phyloP scores from a whole-genome alignment of 1,140 invertebrate species.

The Hypsibius dujardini region DNA sequence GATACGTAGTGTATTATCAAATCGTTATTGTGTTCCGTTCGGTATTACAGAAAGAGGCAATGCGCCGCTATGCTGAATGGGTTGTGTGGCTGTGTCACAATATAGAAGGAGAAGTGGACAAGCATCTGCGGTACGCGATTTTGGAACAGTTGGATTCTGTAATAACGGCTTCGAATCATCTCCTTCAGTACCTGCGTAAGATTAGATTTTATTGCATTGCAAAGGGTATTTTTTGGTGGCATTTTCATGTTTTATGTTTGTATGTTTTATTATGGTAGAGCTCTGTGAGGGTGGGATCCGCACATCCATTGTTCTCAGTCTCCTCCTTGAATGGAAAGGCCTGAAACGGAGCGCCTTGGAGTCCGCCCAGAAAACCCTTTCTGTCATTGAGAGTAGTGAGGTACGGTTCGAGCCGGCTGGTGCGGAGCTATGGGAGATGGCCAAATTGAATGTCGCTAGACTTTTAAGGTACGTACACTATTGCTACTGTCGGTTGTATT shows the following conservation, averaged over 20 bases:
- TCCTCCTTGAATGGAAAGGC: not conserved
- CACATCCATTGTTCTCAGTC: not conserved
- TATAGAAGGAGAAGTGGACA: not conserved
- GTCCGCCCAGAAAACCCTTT: not conserved
- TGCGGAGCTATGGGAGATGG: not conserved
- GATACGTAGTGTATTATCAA: no score
- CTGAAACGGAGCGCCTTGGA: not conserved
- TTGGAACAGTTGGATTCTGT: not conserved
- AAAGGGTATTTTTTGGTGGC: not conserved
- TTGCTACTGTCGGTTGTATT: no score
- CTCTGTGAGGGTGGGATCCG: not conserved
- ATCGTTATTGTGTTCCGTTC: no score
- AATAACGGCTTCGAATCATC: not conserved
- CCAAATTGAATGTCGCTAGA: constrained; percentile 4
- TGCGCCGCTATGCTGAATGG: constrained; percentile 8
- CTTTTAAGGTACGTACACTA: not conserved
- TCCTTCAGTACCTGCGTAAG: not conserved
- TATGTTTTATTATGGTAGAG: not conserved
- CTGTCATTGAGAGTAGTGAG: not conserved
- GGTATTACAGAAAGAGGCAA: no score
- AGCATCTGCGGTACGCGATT: not conserved
- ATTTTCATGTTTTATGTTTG: not conserved
- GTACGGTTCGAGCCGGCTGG: not conserved
- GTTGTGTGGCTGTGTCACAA: not conserved
- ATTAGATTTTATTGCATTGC: not conserved